Conservation (phyloP, 2,888 invertebrate genomes). For the Phyllotreta striolata region DNA sequence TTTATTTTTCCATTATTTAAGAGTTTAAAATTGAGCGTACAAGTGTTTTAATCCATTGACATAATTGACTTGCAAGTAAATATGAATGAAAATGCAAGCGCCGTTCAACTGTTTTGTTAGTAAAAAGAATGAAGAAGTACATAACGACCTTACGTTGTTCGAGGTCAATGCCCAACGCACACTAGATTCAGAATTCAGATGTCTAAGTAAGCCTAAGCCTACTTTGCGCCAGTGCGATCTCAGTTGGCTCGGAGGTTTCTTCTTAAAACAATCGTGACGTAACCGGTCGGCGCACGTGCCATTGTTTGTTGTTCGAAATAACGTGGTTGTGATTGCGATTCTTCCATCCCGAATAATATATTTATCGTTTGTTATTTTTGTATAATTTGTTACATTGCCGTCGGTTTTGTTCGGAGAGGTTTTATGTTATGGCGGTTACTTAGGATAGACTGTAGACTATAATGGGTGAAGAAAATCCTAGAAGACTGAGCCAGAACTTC, state of each 20-base stretch:
- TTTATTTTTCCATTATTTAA: slow-evolving; percentile 11
- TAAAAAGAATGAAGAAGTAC: slow-evolving; percentile 31
- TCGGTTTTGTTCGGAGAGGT: slow-evolving; percentile 11
- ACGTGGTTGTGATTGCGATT: slow-evolving; percentile 48
- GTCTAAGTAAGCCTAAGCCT: slow-evolving; percentile 36
- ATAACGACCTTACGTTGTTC: slow-evolving; percentile 47
- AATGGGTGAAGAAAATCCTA: slow-evolving; percentile 59
- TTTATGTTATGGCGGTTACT: slow-evolving; percentile 46
- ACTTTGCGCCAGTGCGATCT: slow-evolving; percentile 49
- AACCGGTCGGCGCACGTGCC: slow-evolving; percentile 26
- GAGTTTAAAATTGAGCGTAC: neutral
- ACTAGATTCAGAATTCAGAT: slow-evolving; percentile 50
- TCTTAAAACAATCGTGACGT: slow-evolving; percentile 29
- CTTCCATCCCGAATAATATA: slow-evolving; percentile 43
- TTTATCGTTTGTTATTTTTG: slow-evolving; percentile 23
- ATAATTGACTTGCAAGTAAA: slow-evolving; percentile 20
- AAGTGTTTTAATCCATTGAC: slow-evolving; percentile 8
- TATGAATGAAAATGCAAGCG: slow-evolving; percentile 31
- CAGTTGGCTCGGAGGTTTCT: slow-evolving; percentile 29
- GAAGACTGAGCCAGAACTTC: slow-evolving; percentile 82
- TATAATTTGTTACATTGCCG: slow-evolving; percentile 31
- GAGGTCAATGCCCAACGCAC: slow-evolving; percentile 56
- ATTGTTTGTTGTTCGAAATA: slow-evolving; percentile 38
- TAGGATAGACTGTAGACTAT: slow-evolving; percentile 34
- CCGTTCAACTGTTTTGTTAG: slow-evolving; percentile 36